These are phyloP conservation scores for Argyresthia goedartella DNA, from an alignment of 2,888 invertebrate species.

Conservation along the genomic window DNA sequence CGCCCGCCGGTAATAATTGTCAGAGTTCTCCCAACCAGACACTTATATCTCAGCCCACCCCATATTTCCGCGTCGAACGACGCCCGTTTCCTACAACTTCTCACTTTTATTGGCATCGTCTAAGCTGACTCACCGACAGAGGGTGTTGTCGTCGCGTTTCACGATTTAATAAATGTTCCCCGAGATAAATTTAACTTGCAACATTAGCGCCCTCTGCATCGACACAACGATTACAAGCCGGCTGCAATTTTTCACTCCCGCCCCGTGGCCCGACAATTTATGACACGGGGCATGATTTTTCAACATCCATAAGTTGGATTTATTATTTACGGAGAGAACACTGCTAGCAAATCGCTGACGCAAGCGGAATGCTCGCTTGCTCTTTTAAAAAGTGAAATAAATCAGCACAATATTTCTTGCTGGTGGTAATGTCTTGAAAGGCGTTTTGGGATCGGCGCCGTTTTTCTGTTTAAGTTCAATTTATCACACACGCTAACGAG, in stretches of 20 bases:
- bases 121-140: too few species aligned
- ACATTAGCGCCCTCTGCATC: conserved; percentile 60
- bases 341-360: conserved; percentile 23
- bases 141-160: conserved; percentile 9
- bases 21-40: too few species aligned
- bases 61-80: too few species aligned
- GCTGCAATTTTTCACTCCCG: conserved; percentile 61
- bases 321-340: conserved; percentile 38
- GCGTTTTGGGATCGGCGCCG: neutral
- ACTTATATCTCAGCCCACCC: too few species aligned
- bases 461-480: neutral
- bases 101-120: too few species aligned
- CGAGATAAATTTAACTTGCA: conserved; percentile 56
- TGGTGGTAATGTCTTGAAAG: neutral
- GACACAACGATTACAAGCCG: conserved; percentile 51
- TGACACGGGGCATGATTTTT: conserved; percentile 62
- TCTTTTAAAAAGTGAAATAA: neutral
- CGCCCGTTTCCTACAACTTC: too few species aligned
- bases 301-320: conserved; percentile 59
- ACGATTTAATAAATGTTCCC: conserved; percentile 50
- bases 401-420: neutral
- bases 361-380: conserved; percentile 4
- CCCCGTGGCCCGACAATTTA: conserved; percentile 38
- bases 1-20: too few species aligned
- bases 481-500: neutral